phyloP scores from a whole-genome alignment of 2,888 invertebrate genomes.

The Leptopilina syphax region DNA sequence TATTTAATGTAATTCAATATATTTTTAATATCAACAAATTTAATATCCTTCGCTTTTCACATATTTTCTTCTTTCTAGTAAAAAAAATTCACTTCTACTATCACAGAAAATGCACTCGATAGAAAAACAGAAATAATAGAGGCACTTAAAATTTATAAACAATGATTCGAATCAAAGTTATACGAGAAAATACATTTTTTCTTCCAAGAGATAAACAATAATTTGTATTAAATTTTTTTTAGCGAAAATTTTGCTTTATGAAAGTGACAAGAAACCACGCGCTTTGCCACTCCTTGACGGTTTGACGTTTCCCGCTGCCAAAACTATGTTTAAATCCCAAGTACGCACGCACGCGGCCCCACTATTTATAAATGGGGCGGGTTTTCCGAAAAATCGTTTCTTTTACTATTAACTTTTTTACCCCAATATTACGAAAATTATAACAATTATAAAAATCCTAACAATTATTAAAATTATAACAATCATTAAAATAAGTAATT shows the following conservation, averaged over 20 bases:
- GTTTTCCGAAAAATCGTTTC: conserved; percentile 64
- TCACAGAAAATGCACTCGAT: background rate
- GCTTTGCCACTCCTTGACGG: conserved; percentile 70
- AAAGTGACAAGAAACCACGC: conserved; percentile 65
- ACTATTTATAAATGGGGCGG: conserved; percentile 70
- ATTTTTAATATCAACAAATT: too few species aligned
- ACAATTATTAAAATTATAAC: background rate
- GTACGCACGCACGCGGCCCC: conserved; percentile 69
- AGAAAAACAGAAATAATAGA: too few species aligned
- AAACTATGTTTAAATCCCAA: conserved; percentile 76
- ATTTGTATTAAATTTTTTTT: background rate
- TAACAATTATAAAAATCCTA: background rate
- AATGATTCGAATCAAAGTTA: too few species aligned
- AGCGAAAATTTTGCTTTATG: conserved; percentile 4
- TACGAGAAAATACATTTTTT: too few species aligned
- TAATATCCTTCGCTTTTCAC: background rate
- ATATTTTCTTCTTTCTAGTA: background rate
- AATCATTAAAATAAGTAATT: background rate
- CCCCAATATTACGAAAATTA: background rate
- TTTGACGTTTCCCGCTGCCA: conserved; percentile 75
- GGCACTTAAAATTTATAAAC: too few species aligned
- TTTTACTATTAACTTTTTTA: conserved; percentile 42
- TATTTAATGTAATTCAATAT: too few species aligned
- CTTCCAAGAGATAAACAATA: background rate
- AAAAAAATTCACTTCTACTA: background rate